Evolutionary conservation across 1,140 invertebrate genomes (phyloP), one percentile per base, ranked within the genome.

Genomic region (Pseudoatta argentina): DNA sequence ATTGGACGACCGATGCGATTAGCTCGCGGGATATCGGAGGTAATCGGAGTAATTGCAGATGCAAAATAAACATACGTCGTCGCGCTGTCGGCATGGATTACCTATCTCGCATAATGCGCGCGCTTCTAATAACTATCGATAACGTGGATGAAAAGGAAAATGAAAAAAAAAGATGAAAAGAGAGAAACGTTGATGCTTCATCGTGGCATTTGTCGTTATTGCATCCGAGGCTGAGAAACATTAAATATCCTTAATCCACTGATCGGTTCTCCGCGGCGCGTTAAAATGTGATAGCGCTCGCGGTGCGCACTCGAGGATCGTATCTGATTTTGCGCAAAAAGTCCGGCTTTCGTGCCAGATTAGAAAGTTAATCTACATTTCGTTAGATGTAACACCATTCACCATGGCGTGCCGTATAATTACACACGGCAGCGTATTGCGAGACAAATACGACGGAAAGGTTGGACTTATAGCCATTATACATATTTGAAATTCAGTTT

Each of bases 181-280:
- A 71, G 67, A 39, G 34, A 44, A 16, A 66, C n/a, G 16, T 69
- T 14, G 21, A 7, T 21, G 21, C 24, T 66, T 44, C 18, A 21
- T 71, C 85, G 55, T 24, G 88, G 44, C 59, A 87, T 89, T 89
- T 78, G 72, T 79, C 55, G 63, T 91, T 79, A 82, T 79, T 78
- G 76, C 77, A 77, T 59, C 61, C 64, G 85, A 82, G 75, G 64
- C 73, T 86, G 66, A 67, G 82, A 77, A 78, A 79, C 75, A 59
- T 75, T 67, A 64, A 71, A 86, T 91, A 89, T 92, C 91, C 87
- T 93, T 95, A 94, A 94, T 94, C 94, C 93, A 94, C 92, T 94
- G 94, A 95, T 94, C 93, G 92, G 94, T 93, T 94, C 83, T 88
- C 78, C 88, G 87, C 44, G 59, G 61, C 51, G 78, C 67, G 87